Conservation (phyloP, 2,888 invertebrate genomes). For the Idaea dimidiata region DNA sequence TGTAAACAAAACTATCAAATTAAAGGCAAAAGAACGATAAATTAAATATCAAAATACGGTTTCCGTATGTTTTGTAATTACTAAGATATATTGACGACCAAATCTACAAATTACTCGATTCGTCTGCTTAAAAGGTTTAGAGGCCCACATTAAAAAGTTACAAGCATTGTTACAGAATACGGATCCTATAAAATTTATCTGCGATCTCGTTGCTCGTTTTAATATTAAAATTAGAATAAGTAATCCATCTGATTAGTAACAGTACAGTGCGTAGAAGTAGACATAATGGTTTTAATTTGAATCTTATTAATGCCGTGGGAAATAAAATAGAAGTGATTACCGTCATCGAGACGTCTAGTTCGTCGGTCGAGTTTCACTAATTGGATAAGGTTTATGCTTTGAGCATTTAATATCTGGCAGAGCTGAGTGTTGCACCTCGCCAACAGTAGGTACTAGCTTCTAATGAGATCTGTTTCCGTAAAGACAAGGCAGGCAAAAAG, state of each 20-base stretch:
- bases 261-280: background rate
- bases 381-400: slow-evolving; percentile 9
- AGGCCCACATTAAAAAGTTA: slow-evolving; percentile 1
- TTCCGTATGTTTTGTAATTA: no score
- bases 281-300: background rate
- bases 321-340: background rate
- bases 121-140: no score
- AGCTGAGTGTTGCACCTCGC: slow-evolving; percentile 14
- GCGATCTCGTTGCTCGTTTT: background rate
- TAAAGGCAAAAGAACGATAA: no score
- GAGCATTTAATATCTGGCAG: slow-evolving; percentile 20
- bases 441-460: slow-evolving; percentile 22
- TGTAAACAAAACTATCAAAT: no score
- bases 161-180: background rate
- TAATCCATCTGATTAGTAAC: background rate
- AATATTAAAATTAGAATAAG: background rate
- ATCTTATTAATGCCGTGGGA: background rate
- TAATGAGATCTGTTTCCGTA: slow-evolving; percentile 55
- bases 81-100: no score
- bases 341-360: background rate
- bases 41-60: no score
- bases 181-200: background rate
- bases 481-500: slow-evolving; percentile 45
- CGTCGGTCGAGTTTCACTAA: background rate
- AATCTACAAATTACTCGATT: no score